phyloP scores from a whole-genome alignment of 2,888 invertebrate genomes.

The Cinara cedri region DNA sequence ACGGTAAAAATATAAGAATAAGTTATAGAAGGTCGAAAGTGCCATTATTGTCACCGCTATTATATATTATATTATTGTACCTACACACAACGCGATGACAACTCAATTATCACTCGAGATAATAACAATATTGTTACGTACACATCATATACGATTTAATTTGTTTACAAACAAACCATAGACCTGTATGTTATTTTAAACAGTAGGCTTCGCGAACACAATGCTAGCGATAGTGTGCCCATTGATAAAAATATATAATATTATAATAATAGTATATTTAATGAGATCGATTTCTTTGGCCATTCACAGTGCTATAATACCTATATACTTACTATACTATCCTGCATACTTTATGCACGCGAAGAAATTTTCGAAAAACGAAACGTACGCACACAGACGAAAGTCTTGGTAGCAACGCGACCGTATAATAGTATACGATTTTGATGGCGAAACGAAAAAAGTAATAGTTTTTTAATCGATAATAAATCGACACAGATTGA shows the following conservation, averaged over 20 bases:
- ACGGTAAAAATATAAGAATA: conserved; percentile 5
- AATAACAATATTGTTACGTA: conserved; percentile 4
- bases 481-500: background rate
- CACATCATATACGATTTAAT: no score
- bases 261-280: background rate
- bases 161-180: no score
- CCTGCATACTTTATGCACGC: no score
- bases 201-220: no score
- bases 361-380: no score
- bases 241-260: no score
- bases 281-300: conserved; percentile 8
- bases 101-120: background rate
- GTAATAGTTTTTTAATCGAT: background rate
- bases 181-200: no score
- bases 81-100: background rate
- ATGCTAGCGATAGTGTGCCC: no score
- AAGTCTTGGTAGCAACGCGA: no score
- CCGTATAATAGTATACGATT: background rate
- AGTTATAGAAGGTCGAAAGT: background rate
- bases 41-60: background rate
- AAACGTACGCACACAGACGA: no score
- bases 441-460: background rate
- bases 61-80: conserved; percentile 5
- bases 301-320: no score
- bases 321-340: no score